Evolutionary conservation across 2,113 vertebrate species (phyloP), one percentile per base, ranked within the genome.

Genomic region (Coreoperca whiteheadi): DNA sequence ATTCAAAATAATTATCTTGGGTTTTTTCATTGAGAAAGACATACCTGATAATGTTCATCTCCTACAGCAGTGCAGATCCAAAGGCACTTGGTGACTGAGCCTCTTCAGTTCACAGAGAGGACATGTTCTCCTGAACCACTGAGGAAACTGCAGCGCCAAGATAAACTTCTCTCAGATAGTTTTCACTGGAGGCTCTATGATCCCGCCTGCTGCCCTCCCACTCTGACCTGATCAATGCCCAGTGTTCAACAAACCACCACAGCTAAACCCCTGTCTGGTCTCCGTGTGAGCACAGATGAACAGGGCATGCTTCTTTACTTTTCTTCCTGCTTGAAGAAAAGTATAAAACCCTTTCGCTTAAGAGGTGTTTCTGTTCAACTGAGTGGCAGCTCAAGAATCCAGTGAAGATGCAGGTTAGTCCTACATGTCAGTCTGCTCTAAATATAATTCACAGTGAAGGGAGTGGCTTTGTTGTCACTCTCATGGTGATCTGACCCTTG

Each of bases 391-490:
- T 84, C 61, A 56, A 64, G 72, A 41, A 84, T 70, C 95, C 94
- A 94, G 92, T 95, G 67, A 90, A 77, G 82, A 75, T 25, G 77
- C 56, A 88, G 76, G 83, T 88, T 82, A 54, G 74, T 80, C 80
- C 77, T 85, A 71, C 83, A 89, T 78, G 88, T 90, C 75, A 59
- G 75, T 9, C 69, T 7, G 74, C 30, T 91, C 92, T 94, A 94
- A 94, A 96, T 95, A 93, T 89, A 95, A 86, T 89, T 88, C 87
- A 74, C 15, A 63, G 79, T 54, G 68, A 81, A 81, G 89, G 92
- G 92, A 91, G 91, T 86, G 89, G 86, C 81, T 84, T 74, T 85
- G 87, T 80, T 91, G 89, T 88, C 86, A 80, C 86, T 66, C 60
- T 83, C 30, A 37, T 66, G 86, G 78, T 43, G 87, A 73, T 83